Evolutionary conservation across 2,797 vertebrate genomes (phyloP), one percentile per base, ranked within the genome.

Genomic region (Neosilurus hyrtlii): DNA sequence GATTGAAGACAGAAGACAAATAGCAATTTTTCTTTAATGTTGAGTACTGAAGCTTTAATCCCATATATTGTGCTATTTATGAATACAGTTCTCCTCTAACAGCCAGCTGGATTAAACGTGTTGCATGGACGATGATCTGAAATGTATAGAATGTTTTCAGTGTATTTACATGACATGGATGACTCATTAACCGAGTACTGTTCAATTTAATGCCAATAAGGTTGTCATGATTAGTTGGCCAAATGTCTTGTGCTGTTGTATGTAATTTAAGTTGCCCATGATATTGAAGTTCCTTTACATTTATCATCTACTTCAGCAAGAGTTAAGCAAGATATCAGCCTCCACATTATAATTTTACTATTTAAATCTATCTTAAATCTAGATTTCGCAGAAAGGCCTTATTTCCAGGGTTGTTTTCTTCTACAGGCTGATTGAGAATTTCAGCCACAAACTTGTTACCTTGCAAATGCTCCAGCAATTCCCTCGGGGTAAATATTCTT

Each of bases 131-230:
- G 15, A 72, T 63, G 24, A 63, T 82, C 71, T 35, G 8, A 1
- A 56, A 54, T 68, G 24, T 37, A 57, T 61, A 43, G 8, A 76
- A 43, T 43, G 11, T 80, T 80, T 57, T 80, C 52, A 30, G 24
- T 56, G 15, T 54, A 77, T 62, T 79, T 71, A 57, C 57, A 77
- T 14, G 62, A 14, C 49, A 78, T 52, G 5, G 61, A 26, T 30
- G 51, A 30, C 16, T 16, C 59, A 1, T 2, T 66, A 49, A 73
- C n/a, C 49, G 20, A 1, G 15, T 57, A 30, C 76, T 72, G 67
- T 74, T 24, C 16, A 30, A 57, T 80, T 65, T 49, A 43, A 74
- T 74, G 68, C 77, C 59, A 80, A 57, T 80, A 80, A 65, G 67
- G 57, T 30, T 16, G 68, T 83, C 24, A 52, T 24, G 59, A 66